Evolutionary conservation across 2,888 invertebrate species (phyloP), one percentile per base, ranked within the genome.

Genomic region (Caenorhabditis sp.): DNA sequence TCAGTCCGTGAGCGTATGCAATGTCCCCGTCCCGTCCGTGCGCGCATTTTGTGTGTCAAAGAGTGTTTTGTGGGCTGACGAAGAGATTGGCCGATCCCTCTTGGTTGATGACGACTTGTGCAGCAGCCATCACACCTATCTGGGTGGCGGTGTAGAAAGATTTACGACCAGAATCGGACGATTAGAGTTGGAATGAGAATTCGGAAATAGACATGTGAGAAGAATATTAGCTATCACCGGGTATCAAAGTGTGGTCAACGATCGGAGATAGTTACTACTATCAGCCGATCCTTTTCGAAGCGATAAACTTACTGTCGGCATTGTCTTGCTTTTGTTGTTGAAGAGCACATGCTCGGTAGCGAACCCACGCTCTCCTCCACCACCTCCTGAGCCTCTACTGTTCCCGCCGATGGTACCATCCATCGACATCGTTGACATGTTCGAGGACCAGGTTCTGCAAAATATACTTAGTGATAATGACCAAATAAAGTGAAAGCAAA

Each of bases 341-440:
- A 81, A 81, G 15, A 74, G 63, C 53, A 78, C 70, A 50, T 78
- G 78, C 45, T 82, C 80, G 26, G 78, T 59, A 15, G 45, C 46
- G 27, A 35, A 50, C 32, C 55, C 55, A 3, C 61, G 61, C 32
- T 75, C 55, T 46, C 50, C 75, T 20, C 58, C 53, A 4, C 59
- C 52, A 15, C 59, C 46, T n/a, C 17, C 53, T 22, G 48, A 61
- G 41, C 61, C 46, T 17, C 35, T 58, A 15, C 53, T 55, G 17
- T 17, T 24, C n/a, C n/a, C n/a, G n/a, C n/a, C n/a, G n/a, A n/a
- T n/a, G 37, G 46, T 15, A n/a, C 56, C 76, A 11, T 76, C 76
- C 53, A 76, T 65, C 41, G 76, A 70, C 70, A 76, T 65, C 70
- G 70, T 75, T 39, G 75, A 70, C 62, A 74, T 74, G 24, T 20